Conservation (phyloP, 2,888 invertebrate species). For the Euproctis similis region DNA sequence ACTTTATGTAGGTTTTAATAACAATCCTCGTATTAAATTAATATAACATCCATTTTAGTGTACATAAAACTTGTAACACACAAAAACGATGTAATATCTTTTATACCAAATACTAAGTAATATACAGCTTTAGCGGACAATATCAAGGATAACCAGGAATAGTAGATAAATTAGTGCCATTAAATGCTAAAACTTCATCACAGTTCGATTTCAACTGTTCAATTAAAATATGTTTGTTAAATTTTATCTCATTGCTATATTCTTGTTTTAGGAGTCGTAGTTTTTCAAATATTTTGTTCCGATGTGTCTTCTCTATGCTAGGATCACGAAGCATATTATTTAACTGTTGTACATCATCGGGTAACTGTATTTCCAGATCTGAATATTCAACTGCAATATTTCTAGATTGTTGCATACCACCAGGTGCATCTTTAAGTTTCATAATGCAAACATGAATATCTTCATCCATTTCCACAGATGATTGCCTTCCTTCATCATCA, state of each 20-base stretch:
- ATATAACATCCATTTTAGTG: no score
- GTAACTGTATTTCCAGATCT: constrained; percentile 28
- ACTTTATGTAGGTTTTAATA: no score
- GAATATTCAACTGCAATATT: constrained; percentile 41
- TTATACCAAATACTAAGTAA: no score
- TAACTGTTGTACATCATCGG: constrained; percentile 40
- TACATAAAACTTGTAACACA: no score
- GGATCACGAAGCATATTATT: constrained; percentile 36
- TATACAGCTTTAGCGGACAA: no score
- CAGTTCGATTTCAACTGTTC: constrained; percentile 44
- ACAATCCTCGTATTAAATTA: no score
- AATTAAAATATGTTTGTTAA: constrained; percentile 40
- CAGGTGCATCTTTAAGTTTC: constrained; percentile 17
- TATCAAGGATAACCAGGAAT: constrained; percentile 44
- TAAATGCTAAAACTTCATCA: constrained; percentile 47
- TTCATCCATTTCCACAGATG: constrained; percentile 20
- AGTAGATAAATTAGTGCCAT: constrained; percentile 49
- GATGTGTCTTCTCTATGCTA: constrained; percentile 26
- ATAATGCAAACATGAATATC: constrained; percentile 46
- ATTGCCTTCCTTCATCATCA: constrained; percentile 52
- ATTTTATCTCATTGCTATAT: constrained; percentile 39
- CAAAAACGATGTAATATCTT: no score
- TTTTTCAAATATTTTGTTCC: constrained; percentile 49
- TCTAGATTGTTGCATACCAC: constrained; percentile 9
- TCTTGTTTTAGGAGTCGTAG: constrained; percentile 38